Percentiles rank a stretch among this genome's conserved stretches.
Evolutionary conservation across 1,140 invertebrate species (phyloP).

Genomic region (Tribolium castaneum): DNA sequence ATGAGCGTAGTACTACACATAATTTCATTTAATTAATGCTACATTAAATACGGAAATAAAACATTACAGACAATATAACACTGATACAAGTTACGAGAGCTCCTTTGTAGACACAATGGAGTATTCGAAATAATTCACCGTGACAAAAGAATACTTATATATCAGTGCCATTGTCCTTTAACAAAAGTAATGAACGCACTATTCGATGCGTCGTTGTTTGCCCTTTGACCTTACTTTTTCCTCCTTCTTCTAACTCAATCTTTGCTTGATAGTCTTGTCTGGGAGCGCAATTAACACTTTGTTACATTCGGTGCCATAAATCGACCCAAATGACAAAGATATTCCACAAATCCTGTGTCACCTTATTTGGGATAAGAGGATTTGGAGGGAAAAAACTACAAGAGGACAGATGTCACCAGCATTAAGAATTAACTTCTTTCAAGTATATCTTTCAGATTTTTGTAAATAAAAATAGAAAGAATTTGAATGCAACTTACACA

Average conservation of each 20-base stretch:
- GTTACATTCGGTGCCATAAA: neutral
- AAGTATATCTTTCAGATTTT: too few relatives aligned
- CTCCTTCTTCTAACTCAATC: conserved; percentile 17
- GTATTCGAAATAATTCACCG: conserved; percentile 19
- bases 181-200: conserved; percentile 37
- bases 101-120: neutral
- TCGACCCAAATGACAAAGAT: neutral
- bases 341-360: neutral
- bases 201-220: conserved; percentile 6
- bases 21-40: conserved; percentile 8
- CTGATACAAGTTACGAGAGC: conserved; percentile 10
- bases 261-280: neutral
- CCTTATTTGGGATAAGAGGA: neutral
- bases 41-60: conserved; percentile 23
- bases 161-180: conserved; percentile 33
- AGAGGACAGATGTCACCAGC: neutral
- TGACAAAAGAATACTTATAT: conserved; percentile 32
- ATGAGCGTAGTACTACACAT: neutral
- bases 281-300: neutral
- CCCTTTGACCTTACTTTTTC: conserved; percentile 21
- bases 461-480: too few relatives aligned
- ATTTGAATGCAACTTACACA: neutral
- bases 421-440: neutral
- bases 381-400: neutral
- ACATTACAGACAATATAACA: conserved; percentile 31